A percentile compares a stretch with the other conserved stretches of the same genome.
These are phyloP conservation scores for Chrysopilus asiliformis DNA, from an alignment of 2,888 invertebrate genomes.

Conservation along the genomic window DNA sequence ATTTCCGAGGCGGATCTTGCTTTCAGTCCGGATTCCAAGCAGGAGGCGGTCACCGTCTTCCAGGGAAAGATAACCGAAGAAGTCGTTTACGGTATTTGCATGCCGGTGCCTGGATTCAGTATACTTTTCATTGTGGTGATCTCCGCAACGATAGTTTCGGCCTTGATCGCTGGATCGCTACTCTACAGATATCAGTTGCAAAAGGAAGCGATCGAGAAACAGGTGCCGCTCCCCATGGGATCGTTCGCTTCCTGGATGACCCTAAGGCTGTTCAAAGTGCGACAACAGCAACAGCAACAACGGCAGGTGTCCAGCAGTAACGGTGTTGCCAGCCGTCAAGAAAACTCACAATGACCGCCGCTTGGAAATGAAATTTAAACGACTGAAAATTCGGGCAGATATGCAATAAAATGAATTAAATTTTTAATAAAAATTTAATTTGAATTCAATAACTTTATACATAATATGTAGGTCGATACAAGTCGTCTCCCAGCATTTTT, in stretches of 20 bases:
- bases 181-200: slow-evolving; percentile 67
- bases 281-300: slow-evolving; percentile 27
- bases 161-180: slow-evolving; percentile 70
- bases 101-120: slow-evolving; percentile 81
- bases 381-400: slow-evolving; percentile 20
- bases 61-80: slow-evolving; percentile 79
- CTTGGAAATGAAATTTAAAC: no score
- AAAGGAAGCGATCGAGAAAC: slow-evolving; percentile 46
- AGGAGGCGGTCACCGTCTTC: slow-evolving; percentile 75
- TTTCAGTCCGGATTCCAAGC: slow-evolving; percentile 68
- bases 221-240: slow-evolving; percentile 42
- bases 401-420: slow-evolving; percentile 18
- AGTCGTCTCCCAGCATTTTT: no score
- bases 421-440: slow-evolving; percentile 6
- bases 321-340: slow-evolving; percentile 18
- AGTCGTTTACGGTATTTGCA: slow-evolving; percentile 81
- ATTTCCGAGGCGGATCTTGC: slow-evolving; percentile 85
- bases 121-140: slow-evolving; percentile 78
- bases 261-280: slow-evolving; percentile 46
- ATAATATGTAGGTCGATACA: no score
- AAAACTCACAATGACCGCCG: slow-evolving; percentile 27
- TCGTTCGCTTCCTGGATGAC: slow-evolving; percentile 66
- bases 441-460: no score
- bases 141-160: slow-evolving; percentile 75
- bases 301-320: no score